Conservation (phyloP, 2,113 vertebrate species). For the Saimiri boliviensis region DNA sequence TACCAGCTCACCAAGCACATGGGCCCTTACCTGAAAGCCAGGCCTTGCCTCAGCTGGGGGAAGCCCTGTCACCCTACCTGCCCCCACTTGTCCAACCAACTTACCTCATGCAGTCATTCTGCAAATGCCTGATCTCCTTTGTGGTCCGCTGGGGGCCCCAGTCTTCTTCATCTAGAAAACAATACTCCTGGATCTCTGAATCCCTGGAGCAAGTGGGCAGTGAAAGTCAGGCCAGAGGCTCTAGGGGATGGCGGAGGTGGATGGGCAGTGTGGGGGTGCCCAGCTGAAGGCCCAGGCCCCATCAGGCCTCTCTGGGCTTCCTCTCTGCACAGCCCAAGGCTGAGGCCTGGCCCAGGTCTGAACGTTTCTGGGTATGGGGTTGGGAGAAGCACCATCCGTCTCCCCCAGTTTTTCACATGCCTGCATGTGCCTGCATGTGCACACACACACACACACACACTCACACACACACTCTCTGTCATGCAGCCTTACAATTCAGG, state of each 20-base stretch:
- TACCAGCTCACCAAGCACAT: background rate
- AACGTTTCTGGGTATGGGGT: background rate
- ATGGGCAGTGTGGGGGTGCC: slow-evolving; percentile 80
- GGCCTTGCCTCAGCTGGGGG: background rate
- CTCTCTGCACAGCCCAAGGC: background rate
- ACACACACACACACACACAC: no score
- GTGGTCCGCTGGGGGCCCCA: slow-evolving; percentile 75
- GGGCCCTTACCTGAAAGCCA: background rate
- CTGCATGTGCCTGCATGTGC: no score
- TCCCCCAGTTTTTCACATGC: no score
- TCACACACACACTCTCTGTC: no score
- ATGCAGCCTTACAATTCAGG: slow-evolving; percentile 22
- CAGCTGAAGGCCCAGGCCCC: background rate
- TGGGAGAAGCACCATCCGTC: background rate
- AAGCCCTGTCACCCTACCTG: background rate
- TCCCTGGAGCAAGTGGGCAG: slow-evolving; percentile 67
- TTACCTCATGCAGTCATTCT: slow-evolving; percentile 74
- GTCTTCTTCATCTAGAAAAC: slow-evolving; percentile 81
- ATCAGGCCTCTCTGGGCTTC: no score
- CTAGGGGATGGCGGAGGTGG: slow-evolving; percentile 79
- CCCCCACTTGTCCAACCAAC: slow-evolving; percentile 42
- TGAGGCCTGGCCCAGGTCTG: background rate
- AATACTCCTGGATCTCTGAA: background rate
- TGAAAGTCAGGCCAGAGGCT: slow-evolving; percentile 81
- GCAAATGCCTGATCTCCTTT: slow-evolving; percentile 73